Evolutionary conservation across 2,797 vertebrate species (phyloP).

Genomic region (Melanotaenia pygmaea): DNA sequence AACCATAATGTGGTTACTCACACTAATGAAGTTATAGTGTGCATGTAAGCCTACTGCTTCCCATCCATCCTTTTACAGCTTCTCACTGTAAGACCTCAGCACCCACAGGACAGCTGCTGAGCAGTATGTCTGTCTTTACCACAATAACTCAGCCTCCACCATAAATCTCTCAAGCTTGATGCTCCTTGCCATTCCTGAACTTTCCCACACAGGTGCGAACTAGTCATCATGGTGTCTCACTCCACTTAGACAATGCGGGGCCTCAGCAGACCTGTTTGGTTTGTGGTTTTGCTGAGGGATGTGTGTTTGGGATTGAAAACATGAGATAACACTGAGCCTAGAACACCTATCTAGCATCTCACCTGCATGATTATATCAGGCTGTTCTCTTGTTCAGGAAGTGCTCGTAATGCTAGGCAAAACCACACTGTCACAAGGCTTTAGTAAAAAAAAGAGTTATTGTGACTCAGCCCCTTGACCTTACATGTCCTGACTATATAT

Average conservation of each 20-base stretch:
- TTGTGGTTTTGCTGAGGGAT: constrained; percentile 59
- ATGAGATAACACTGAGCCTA: constrained; percentile 47
- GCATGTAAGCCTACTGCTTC: constrained; percentile 39
- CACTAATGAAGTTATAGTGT: constrained; percentile 53
- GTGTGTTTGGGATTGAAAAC: constrained; percentile 56
- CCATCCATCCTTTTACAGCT: constrained; percentile 32
- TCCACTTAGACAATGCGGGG: constrained; percentile 64
- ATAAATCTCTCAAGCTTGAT: constrained; percentile 64
- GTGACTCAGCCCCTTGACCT: constrained; percentile 69
- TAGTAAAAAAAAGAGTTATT: constrained; percentile 35
- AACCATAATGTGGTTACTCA: constrained; percentile 55
- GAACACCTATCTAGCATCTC: constrained; percentile 41
- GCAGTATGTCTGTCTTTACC: constrained; percentile 53
- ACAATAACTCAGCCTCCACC: constrained; percentile 52
- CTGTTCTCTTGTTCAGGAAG: constrained; percentile 36
- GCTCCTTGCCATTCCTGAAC: constrained; percentile 58
- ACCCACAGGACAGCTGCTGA: constrained; percentile 44
- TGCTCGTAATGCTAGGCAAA: constrained; percentile 29
- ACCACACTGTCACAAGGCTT: constrained; percentile 26
- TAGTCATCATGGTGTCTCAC: constrained; percentile 69
- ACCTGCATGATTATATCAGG: constrained; percentile 58
- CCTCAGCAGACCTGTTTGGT: constrained; percentile 74
- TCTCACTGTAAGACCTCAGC: constrained; percentile 15
- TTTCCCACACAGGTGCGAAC: constrained; percentile 74
- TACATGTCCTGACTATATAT: constrained; percentile 53